Percentiles rank a stretch among this genome's conserved stretches.
phyloP scores from a whole-genome alignment of 2,888 invertebrate genomes.

The Blera fallax region DNA sequence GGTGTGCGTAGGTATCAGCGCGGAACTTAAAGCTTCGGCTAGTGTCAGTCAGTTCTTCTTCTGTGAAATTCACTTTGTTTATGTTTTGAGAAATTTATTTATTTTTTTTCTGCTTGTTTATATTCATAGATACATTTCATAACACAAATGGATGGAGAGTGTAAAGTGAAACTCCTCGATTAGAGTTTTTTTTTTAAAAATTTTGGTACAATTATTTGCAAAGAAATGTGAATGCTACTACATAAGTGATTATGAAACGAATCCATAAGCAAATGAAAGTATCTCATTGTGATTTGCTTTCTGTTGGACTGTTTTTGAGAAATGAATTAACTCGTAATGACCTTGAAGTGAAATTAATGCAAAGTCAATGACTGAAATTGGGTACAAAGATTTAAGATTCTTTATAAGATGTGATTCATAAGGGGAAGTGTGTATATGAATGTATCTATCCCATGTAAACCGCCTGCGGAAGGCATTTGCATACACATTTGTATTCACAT shows the following conservation, averaged over 20 bases:
- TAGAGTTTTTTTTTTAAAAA: neutral
- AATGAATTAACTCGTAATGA: neutral
- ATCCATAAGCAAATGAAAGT: constrained; percentile 4
- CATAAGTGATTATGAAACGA: neutral
- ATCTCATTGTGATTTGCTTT: neutral
- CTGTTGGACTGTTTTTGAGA: neutral
- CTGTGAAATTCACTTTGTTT: constrained; percentile 17
- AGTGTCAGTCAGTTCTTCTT: neutral
- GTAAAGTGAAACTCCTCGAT: neutral
- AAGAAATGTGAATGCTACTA: neutral
- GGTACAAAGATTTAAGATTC: neutral
- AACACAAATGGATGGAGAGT: neutral
- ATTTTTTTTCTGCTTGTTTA: neutral
- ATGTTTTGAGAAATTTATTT: constrained; percentile 7
- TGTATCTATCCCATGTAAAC: neutral
- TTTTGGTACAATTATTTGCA: neutral
- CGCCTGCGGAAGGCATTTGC: neutral
- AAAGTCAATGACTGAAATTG: constrained; percentile 1
- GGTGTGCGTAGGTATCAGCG: neutral
- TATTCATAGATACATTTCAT: neutral
- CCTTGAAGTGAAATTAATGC: neutral
- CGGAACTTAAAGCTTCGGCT: constrained; percentile 32
- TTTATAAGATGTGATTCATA: neutral
- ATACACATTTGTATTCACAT: neutral
- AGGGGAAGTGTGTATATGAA: neutral